Evolutionary conservation across 2,888 invertebrate genomes (phyloP).

Genomic region (Cephus pulcher): DNA sequence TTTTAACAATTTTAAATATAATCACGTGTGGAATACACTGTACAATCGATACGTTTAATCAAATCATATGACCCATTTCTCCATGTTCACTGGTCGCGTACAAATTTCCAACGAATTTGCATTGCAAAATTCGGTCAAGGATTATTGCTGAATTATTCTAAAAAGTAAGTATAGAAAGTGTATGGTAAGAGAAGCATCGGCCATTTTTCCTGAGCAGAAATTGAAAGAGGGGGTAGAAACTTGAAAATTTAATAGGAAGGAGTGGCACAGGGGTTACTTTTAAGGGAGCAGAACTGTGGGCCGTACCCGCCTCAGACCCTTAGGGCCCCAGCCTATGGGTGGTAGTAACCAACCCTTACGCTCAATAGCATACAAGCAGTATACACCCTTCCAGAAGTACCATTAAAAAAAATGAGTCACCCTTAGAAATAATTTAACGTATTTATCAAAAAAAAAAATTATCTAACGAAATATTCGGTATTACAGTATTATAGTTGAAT

Average conservation of each 20-base stretch:
- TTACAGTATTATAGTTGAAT: neutral
- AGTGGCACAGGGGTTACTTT: constrained; percentile 7
- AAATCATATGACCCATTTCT: neutral
- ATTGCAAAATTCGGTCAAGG: neutral
- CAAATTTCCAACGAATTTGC: neutral
- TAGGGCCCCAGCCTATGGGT: constrained; percentile 2
- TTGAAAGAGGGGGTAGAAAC: neutral
- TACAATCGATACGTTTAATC: neutral
- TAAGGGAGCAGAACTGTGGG: constrained; percentile 2
- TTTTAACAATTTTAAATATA: neutral
- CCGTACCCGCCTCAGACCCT: neutral
- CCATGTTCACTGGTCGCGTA: neutral
- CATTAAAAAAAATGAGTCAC: neutral
- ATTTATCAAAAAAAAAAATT: neutral
- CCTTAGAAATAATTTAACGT: neutral
- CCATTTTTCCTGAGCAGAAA: neutral
- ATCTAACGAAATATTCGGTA: neutral
- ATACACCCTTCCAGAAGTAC: neutral
- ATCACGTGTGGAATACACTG: neutral
- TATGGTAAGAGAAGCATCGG: neutral
- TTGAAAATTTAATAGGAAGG: constrained; percentile 8
- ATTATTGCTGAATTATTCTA: neutral
- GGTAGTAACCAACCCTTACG: constrained; percentile 2
- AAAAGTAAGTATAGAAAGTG: neutral
- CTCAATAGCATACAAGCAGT: neutral